Evolutionary conservation across 2,113 vertebrate genomes (phyloP), one percentile per base, ranked within the genome.

Genomic region (Scalopus aquaticus): DNA sequence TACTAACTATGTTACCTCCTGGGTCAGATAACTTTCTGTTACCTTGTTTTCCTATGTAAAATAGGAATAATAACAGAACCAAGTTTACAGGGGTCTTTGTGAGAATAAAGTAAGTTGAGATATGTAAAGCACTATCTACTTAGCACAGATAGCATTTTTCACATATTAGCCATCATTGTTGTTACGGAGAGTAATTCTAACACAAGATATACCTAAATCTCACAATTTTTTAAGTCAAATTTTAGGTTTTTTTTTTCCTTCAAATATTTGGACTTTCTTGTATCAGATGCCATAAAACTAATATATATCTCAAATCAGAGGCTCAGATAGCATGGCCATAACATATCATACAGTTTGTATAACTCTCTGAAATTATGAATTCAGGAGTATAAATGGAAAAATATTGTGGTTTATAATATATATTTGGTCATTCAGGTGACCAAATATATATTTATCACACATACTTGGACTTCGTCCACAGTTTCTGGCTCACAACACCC

Each of bases 281-380:
- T 19, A 42, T 1, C 26, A 91, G 26, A 88, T 7, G 32, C 10
- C 74, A 64, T 94, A 93, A 96, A 85, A 86, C 60, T 42, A 88
- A 51, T 51, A 15, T 16, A 51, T 51, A 51, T 49, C 7, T 49
- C 46, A 76, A 85, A 81, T n/a, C 64, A 86, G 35, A 76, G 81
- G 69, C 8, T 69, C 30, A 76, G 65, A 58, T 32, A 65, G 19
- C 49, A 65, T 62, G 73, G 19, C 20, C 30, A 46, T 81, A 87
- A 60, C 3, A 10, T 6, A 77, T n/a, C 49, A 86, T 72, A 67
- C 17, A 32, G 3, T 64, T 6, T 44, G 3, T 51, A 54, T 67
- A 35, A 67, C 0, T 44, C 51, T 51, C 65, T 56, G 54, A 54
- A 76, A 87, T 46, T 35, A 54, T 46, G 76, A 70, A 10, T 51